Conservation (phyloP, 2,888 invertebrate genomes). For the Folsomia manolachei region DNA sequence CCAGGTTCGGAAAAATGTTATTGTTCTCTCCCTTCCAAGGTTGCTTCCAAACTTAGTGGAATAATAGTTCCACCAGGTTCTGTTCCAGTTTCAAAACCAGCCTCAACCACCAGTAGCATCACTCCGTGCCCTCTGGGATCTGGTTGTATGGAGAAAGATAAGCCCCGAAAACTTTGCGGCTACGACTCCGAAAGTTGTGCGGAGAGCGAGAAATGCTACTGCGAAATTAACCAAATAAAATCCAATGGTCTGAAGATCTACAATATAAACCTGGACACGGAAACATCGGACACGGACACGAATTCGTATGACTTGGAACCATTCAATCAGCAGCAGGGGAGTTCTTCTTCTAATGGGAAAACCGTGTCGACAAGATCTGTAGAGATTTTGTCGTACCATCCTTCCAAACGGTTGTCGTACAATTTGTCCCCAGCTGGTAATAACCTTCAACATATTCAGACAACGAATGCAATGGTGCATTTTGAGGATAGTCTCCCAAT, state of each 20-base stretch:
- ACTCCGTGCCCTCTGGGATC: constrained; percentile 12
- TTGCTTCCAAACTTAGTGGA: constrained; percentile 27
- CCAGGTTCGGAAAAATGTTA: constrained; percentile 77
- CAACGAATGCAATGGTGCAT: constrained; percentile 40
- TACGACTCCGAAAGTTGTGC: constrained; percentile 84
- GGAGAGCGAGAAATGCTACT: constrained; percentile 53
- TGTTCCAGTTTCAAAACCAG: not conserved
- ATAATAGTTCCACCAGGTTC: constrained; percentile 31
- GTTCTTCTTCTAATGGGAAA: constrained; percentile 26
- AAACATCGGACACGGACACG: constrained; percentile 50
- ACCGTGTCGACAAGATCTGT: constrained; percentile 37
- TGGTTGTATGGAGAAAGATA: constrained; percentile 4
- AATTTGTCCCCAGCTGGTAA: constrained; percentile 24
- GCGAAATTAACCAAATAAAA: constrained; percentile 51
- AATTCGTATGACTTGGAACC: constrained; percentile 50
- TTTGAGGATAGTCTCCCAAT: constrained; percentile 21
- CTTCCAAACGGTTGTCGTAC: constrained; percentile 38
- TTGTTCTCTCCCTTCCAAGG: constrained; percentile 62
- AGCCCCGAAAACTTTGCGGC: constrained; percentile 63
- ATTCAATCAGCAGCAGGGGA: constrained; percentile 31
- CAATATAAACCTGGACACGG: constrained; percentile 51
- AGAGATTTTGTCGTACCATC: constrained; percentile 49
- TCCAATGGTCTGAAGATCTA: constrained; percentile 51
- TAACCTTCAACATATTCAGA: constrained; percentile 16
- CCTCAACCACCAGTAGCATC: constrained; percentile 22